Evolutionary conservation across 1,140 invertebrate genomes (phyloP), one percentile per base, ranked within the genome.

Genomic region (Microplitis mediator): DNA sequence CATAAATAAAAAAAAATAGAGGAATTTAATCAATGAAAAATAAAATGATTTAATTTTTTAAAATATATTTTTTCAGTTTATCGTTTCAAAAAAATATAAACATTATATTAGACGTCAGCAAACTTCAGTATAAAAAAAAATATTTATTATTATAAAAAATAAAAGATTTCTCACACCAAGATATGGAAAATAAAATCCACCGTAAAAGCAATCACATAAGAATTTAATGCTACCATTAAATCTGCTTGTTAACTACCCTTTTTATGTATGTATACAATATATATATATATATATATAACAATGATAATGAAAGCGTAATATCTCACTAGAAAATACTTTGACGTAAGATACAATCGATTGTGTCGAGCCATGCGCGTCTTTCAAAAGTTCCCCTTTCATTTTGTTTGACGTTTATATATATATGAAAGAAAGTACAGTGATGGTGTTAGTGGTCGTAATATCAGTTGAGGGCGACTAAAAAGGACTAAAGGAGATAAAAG

Each of bases 301-400:
- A 23, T 23, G 2, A 23, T 23, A 23, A 23, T 9, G 35, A 14
- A 35, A 62, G 13, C n/a, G 34, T 16, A 62, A 62, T 62, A 3
- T 62, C 8, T 39, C 3, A 36, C 31, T 36, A n/a, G 6, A 16
- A 62, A 62, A 62, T 35, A 62, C 61, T 62, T 62, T 62, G 32
- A 62, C 31, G 61, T 62, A 62, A 36, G 61, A 36, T 14, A 62
- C 34, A 62, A 62, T 62, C 35, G 61, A 62, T 62, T 62, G 32
- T 35, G 61, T 62, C 34, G 56, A 60, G 56, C 56, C 56, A 60
- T 60, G 56, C 56, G 32, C 61, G n/a, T 62, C 34, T 14, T 62
- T 13, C 23, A 31, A 23, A 16, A 60, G 16, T 32, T 35, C 35
- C 32, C 61, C 14, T 36, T 8, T 39, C 9, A 39, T 39, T 39